phyloP scores from a whole-genome alignment of 2,888 invertebrate genomes.

The Orthonychiurus folsomi region DNA sequence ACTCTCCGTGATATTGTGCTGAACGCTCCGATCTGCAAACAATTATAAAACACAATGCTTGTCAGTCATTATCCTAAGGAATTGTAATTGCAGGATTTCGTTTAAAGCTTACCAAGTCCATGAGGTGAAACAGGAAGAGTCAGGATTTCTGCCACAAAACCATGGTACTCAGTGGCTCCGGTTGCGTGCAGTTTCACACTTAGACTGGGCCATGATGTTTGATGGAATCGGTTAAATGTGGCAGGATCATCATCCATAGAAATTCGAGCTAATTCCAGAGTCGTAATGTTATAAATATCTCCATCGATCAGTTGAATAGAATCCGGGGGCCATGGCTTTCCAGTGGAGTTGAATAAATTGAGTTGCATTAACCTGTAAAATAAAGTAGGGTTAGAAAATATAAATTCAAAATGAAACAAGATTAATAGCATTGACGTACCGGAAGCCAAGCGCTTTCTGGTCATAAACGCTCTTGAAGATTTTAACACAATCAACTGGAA shows the following conservation, averaged over 20 bases:
- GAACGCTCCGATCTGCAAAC: slow-evolving; percentile 71
- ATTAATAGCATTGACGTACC: slow-evolving; percentile 42
- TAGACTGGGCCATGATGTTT: slow-evolving; percentile 65
- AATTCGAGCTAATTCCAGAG: slow-evolving; percentile 53
- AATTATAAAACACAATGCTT: slow-evolving; percentile 9
- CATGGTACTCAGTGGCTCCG: slow-evolving; percentile 85
- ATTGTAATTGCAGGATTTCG: slow-evolving; percentile 44
- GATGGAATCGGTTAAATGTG: slow-evolving; percentile 66
- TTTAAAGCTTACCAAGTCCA: slow-evolving; percentile 79
- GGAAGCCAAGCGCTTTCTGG: slow-evolving; percentile 79
- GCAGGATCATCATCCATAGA: slow-evolving; percentile 37
- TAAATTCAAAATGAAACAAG: not conserved
- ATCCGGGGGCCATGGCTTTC: slow-evolving; percentile 70
- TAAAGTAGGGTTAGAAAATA: not conserved
- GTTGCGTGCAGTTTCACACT: slow-evolving; percentile 88
- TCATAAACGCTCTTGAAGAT: slow-evolving; percentile 80
- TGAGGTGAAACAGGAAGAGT: slow-evolving; percentile 86
- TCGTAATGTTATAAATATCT: slow-evolving; percentile 77
- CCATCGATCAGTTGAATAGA: slow-evolving; percentile 82
- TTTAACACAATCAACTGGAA: slow-evolving; percentile 93
- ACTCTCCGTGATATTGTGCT: slow-evolving; percentile 79
- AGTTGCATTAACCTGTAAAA: slow-evolving; percentile 66
- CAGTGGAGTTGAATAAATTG: slow-evolving; percentile 80
- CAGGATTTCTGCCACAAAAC: slow-evolving; percentile 94
- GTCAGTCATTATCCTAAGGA: not conserved